phyloP scores from a whole-genome alignment of 2,797 vertebrate species.

The Babyrousa celebensis region DNA sequence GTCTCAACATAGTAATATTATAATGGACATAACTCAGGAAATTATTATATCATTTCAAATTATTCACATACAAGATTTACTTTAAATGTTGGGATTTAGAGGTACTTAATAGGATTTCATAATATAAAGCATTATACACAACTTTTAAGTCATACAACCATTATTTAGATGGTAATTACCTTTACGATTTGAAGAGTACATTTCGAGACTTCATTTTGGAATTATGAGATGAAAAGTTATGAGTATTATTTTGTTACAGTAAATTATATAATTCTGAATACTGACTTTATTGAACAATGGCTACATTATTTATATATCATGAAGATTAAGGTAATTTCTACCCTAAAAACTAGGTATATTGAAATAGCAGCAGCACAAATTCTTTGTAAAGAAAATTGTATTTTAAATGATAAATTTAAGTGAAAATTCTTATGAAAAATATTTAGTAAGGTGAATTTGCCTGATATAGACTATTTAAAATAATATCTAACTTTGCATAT shows the following conservation, averaged over 20 bases:
- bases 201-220: slow-evolving; percentile 58
- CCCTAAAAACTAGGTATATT: not conserved
- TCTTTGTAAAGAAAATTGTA: not conserved
- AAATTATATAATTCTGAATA: slow-evolving; percentile 14
- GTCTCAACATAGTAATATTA: slow-evolving; percentile 14
- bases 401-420: slow-evolving; percentile 47
- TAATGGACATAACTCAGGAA: not conserved
- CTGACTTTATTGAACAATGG: not conserved
- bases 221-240: not conserved
- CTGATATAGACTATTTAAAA: not conserved
- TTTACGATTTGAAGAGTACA: not conserved
- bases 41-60: slow-evolving; percentile 2
- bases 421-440: not conserved
- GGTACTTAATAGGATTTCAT: not conserved
- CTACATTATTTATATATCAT: slow-evolving; percentile 19
- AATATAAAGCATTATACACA: not conserved
- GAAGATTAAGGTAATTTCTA: slow-evolving; percentile 5
- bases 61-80: slow-evolving; percentile 5
- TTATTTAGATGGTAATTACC: not conserved
- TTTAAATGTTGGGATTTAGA: slow-evolving; percentile 3
- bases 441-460: not conserved
- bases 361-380: slow-evolving; percentile 12
- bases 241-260: not conserved
- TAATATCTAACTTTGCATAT: not conserved
- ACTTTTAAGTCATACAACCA: not conserved